Conservation (phyloP, 2,113 vertebrate species). For the Eolophus roseicapilla region DNA sequence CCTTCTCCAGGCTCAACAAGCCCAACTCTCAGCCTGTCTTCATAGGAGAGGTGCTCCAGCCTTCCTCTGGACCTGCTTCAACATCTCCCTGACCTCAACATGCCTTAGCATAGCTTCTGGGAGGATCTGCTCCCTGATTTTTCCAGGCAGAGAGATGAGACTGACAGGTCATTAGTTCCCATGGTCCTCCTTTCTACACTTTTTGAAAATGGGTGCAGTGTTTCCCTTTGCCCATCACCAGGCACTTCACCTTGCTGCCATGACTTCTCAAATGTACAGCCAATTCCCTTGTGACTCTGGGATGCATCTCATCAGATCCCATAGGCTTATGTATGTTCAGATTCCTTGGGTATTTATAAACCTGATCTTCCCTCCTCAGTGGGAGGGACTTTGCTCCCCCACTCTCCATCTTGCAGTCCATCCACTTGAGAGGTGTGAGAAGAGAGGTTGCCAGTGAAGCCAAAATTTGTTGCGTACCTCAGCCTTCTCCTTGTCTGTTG, state of each 20-base stretch:
- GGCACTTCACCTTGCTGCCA: neutral
- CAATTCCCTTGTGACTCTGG: neutral
- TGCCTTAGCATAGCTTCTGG: neutral
- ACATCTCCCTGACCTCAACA: neutral
- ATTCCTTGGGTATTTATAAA: neutral
- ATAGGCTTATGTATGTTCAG: neutral
- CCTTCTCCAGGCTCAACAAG: neutral
- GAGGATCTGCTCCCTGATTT: neutral
- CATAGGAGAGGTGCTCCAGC: neutral
- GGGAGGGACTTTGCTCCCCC: neutral
- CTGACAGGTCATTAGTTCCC: neutral
- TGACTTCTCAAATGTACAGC: neutral
- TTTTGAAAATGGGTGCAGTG: neutral
- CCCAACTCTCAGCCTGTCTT: neutral
- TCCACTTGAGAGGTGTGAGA: neutral
- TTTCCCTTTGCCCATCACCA: neutral
- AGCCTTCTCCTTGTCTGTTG: accelerated
- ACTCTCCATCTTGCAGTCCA: neutral
- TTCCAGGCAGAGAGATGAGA: neutral
- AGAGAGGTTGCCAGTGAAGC: neutral
- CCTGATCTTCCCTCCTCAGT: neutral
- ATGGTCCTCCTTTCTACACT: neutral
- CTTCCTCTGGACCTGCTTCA: neutral
- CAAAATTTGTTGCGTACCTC: neutral
- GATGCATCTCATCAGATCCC: neutral